phyloP scores from a whole-genome alignment of 2,888 invertebrate species.

The Drosophila paranaensis region DNA sequence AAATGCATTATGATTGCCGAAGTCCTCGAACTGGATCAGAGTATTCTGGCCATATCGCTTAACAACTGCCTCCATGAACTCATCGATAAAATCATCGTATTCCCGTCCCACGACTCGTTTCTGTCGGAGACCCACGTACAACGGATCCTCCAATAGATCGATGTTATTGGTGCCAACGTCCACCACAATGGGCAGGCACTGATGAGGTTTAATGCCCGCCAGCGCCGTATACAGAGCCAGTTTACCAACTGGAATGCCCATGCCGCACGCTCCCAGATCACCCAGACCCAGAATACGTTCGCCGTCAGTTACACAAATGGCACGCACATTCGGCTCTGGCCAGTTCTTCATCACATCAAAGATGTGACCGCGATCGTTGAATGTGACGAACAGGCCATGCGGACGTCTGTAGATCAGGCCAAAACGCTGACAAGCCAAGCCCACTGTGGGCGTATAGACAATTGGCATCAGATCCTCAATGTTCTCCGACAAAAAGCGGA shows the following conservation, averaged over 20 bases:
- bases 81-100: conserved; percentile 97
- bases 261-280: conserved; percentile 97
- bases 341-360: conserved; percentile 89
- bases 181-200: conserved; percentile 96
- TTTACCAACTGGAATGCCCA: conserved; percentile 99
- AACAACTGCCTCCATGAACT: conserved; percentile 98
- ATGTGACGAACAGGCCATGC: conserved; percentile 97
- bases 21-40: conserved; percentile 97
- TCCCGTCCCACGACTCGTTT: conserved; percentile 92
- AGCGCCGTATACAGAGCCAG: conserved; percentile 97
- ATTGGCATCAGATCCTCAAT: conserved; percentile 98
- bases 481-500: conserved; percentile 95
- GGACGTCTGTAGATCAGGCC: conserved; percentile 97
- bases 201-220: conserved; percentile 98
- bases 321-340: conserved; percentile 93
- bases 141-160: conserved; percentile 94
- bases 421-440: conserved; percentile 98
- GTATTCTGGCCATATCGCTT: conserved; percentile 94
- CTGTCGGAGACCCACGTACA: conserved; percentile 96
- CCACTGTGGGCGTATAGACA: conserved; percentile 99
- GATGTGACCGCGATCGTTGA: conserved; percentile 96
- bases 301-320: conserved; percentile 97
- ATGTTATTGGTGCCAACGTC: conserved; percentile 98
- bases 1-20: conserved; percentile 98
- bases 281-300: conserved; percentile 98